Percentiles rank a stretch among this genome's conserved stretches.
Evolutionary conservation across 2,888 invertebrate species (phyloP).

Genomic region (Dyspetes luteomarginatus): DNA sequence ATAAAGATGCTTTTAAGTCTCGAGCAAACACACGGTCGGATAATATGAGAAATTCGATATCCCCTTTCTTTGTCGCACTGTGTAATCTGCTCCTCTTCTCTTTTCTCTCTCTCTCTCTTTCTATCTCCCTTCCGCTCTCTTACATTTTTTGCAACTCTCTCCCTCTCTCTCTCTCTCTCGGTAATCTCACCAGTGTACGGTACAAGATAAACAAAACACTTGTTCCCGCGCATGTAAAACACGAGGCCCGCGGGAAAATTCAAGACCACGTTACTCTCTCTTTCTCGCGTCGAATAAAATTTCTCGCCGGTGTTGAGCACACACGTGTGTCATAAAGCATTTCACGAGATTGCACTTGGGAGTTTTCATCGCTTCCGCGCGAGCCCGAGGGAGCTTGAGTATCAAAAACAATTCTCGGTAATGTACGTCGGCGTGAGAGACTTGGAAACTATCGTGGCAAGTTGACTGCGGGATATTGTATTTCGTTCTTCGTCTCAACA

Average conservation of each 20-base stretch:
- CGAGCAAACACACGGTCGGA: constrained; percentile 9
- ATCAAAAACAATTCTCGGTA: constrained; percentile 75
- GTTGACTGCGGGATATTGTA: constrained; percentile 70
- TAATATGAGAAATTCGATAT: constrained; percentile 38
- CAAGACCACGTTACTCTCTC: neutral
- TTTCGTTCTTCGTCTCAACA: constrained; percentile 55
- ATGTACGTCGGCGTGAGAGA: constrained; percentile 71
- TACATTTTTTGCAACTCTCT: neutral
- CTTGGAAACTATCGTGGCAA: constrained; percentile 58
- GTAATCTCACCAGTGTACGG: constrained; percentile 45
- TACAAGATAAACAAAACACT: constrained; percentile 74
- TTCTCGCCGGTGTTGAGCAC: neutral
- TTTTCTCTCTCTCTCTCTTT: too few species aligned
- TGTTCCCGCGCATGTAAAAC: constrained; percentile 68
- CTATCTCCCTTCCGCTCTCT: neutral
- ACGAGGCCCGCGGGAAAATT: constrained; percentile 62
- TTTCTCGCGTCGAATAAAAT: constrained; percentile 23
- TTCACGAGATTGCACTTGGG: constrained; percentile 10
- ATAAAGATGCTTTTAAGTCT: constrained; percentile 7
- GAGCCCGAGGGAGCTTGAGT: constrained; percentile 3
- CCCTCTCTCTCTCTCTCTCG: neutral
- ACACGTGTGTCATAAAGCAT: constrained; percentile 45
- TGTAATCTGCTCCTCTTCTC: too few species aligned
- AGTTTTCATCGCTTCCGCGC: constrained; percentile 27
- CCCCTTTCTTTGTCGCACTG: constrained; percentile 31